These are phyloP conservation scores for Denticeps clupeoides DNA, from an alignment of 2,797 vertebrate species.

Conservation along the genomic window DNA sequence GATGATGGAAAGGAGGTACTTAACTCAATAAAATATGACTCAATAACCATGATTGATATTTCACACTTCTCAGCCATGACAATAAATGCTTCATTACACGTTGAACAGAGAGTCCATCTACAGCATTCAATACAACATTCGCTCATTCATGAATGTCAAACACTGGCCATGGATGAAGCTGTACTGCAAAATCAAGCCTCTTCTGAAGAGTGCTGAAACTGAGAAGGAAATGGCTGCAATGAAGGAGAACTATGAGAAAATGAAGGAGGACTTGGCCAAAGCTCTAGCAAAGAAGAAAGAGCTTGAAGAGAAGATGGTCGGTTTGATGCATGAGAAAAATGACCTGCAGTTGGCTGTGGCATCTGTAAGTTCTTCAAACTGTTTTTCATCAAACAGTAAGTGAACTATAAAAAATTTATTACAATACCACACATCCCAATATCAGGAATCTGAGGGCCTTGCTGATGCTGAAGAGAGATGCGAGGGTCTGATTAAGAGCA, in stretches of 20 bases:
- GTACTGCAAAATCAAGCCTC: too few species aligned
- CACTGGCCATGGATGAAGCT: too few species aligned
- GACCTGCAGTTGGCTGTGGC: conserved; percentile 64
- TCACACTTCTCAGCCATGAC: not conserved
- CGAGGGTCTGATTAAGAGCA: conserved; percentile 59
- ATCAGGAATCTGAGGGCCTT: conserved; percentile 54
- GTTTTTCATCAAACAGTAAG: not conserved
- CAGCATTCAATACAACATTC: conserved; percentile 64
- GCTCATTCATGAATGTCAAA: too few species aligned
- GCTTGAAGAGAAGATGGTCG: conserved; percentile 66
- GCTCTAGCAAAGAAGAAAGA: conserved; percentile 61
- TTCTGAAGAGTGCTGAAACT: too few species aligned
- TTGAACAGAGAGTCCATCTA: conserved; percentile 54
- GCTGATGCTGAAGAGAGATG: conserved; percentile 64
- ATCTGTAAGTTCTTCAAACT: conserved; percentile 43
- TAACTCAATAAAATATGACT: not conserved
- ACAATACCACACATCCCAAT: not conserved
- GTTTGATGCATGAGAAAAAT: conserved; percentile 63
- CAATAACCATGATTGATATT: too few species aligned
- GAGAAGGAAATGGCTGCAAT: conserved; percentile 68
- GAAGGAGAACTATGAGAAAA: conserved; percentile 64
- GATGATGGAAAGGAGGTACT: conserved; percentile 47
- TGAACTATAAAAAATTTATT: not conserved
- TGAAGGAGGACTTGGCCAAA: conserved; percentile 56
- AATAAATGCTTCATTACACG: not conserved